Base-by-base conservation (phyloP, 2,888 invertebrate species). In the Acrocyrtus sp. region DNA sequence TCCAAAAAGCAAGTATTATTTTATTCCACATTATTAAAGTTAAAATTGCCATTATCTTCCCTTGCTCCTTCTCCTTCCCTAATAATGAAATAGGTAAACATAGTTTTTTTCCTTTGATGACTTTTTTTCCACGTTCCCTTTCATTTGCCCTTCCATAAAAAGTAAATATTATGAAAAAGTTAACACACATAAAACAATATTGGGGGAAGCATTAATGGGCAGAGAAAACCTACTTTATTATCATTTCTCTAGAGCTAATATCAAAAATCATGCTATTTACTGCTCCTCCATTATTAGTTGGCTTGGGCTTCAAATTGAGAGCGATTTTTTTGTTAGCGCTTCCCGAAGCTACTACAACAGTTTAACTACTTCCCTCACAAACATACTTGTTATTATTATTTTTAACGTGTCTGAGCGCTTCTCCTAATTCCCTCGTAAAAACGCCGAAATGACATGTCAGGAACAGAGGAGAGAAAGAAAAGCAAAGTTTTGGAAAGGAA, bases 381-480 rank as follows among this genome's bases (percentile, higher is more conserved):
- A 8, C 5, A 34, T 34, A 12, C 5, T 34, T 34, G 34, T 54
- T 61, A 48, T 56, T 62, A 62, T 69, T 53, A 50, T 60, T 61
- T 68, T 69, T 61, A 69, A 69, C 61, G 69, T 69, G 69, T 69
- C 69, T 62, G 48, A 69, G 62, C 47, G 69, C 62, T 62, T 69
- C 62, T 60, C 54, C 68, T 69, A 69, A 69, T 69, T 69, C 62
- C 61, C 69, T 69, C 69, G 69, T 69, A 69, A 69, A 69, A 69
- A 62, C 48, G 60, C 68, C 68, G 68, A 68, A n/a, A 50, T 62
- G 51, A 62, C 60, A 60, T 68, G 60, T 8, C 34, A 34, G 5
- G 34, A 34, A 34, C 34, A 34, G 34, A 12, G 12, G 34, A 12
- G 12, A 12, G 12, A 12, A 5, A 34, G 34, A 34, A 12, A 34